Evolutionary conservation across 1,140 invertebrate genomes (phyloP).

Genomic region (Leptopilina clavipes): DNA sequence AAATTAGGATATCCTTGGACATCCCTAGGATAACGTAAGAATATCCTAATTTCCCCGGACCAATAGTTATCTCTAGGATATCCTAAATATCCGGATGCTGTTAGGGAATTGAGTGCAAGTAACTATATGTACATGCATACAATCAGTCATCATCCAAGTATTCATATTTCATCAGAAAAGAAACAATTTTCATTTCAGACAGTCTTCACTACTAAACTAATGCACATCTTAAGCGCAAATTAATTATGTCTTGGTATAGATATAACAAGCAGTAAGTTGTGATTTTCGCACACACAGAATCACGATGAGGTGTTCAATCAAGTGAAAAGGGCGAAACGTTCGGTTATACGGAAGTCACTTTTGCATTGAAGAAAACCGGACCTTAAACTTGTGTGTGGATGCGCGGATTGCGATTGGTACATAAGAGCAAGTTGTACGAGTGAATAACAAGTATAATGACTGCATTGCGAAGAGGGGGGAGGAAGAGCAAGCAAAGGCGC

Average conservation of each 20-base stretch:
- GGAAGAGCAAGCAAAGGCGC: constrained; percentile 47
- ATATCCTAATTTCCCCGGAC: too few species aligned
- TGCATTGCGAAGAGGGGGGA: constrained; percentile 42
- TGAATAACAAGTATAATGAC: constrained; percentile 62
- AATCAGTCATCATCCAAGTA: not conserved
- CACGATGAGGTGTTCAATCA: constrained; percentile 27
- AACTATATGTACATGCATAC: not conserved
- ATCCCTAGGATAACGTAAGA: too few species aligned
- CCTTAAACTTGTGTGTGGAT: constrained; percentile 18
- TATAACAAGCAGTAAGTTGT: not conserved
- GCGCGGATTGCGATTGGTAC: constrained; percentile 44
- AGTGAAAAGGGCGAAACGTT: constrained; percentile 13
- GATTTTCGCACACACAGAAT: not conserved
- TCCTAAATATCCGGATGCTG: too few species aligned
- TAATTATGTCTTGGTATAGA: not conserved
- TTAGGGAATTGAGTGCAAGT: too few species aligned
- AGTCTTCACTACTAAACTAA: not conserved
- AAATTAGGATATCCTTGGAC: too few species aligned
- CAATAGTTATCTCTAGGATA: too few species aligned
- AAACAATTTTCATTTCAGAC: not conserved
- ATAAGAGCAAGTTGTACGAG: constrained; percentile 56
- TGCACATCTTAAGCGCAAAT: not conserved
- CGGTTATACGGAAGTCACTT: constrained; percentile 38
- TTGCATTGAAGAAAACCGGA: constrained; percentile 28
- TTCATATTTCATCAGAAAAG: not conserved